Evolutionary conservation across 2,113 vertebrate genomes (phyloP).

Genomic region (Rattus rattus): DNA sequence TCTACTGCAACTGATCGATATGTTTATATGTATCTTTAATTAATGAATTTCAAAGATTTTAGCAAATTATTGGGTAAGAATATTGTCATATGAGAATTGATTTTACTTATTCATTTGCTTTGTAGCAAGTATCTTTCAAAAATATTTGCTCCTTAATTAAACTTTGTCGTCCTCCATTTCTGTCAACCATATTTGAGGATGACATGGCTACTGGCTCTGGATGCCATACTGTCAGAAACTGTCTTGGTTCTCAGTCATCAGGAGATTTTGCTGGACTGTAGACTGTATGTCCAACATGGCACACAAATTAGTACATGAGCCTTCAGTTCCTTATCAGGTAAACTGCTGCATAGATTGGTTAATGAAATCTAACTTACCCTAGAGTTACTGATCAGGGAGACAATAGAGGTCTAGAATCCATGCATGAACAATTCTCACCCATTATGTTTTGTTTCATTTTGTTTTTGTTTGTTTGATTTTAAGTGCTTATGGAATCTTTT

Average conservation of each 20-base stretch:
- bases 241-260: neutral
- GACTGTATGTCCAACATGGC: too few species aligned
- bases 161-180: neutral
- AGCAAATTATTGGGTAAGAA: neutral
- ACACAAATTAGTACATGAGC: too few species aligned
- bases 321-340: too few species aligned
- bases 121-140: neutral
- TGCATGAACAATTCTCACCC: too few species aligned
- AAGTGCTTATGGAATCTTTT: too few species aligned
- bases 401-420: too few species aligned
- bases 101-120: neutral
- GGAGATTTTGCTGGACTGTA: too few species aligned
- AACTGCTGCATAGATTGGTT: too few species aligned
- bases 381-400: too few species aligned
- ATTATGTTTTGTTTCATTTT: too few species aligned
- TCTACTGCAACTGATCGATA: neutral
- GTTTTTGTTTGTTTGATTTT: too few species aligned
- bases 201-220: neutral
- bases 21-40: neutral
- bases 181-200: neutral
- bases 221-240: rapidly evolving
- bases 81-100: neutral
- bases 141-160: neutral
- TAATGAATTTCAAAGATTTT: neutral
- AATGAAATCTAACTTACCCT: too few species aligned